Conservation (phyloP, 2,888 invertebrate genomes). For the Apotomis betuletana region DNA sequence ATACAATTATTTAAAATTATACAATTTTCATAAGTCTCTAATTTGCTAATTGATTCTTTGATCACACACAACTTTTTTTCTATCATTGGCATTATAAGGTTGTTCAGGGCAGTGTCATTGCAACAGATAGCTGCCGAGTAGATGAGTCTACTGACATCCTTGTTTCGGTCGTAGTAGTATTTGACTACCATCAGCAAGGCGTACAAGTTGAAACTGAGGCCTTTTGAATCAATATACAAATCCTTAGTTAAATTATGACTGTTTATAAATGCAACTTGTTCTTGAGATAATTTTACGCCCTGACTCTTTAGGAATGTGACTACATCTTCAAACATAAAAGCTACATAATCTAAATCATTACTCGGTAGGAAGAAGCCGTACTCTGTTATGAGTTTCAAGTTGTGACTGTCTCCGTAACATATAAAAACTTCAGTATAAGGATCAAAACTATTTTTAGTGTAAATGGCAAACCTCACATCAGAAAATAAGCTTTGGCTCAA, state of each 20-base stretch:
- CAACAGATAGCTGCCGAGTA: conserved; percentile 77
- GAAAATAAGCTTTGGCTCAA: conserved; percentile 66
- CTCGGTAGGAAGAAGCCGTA: conserved; percentile 92
- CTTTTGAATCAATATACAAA: conserved; percentile 85
- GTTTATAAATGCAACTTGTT: conserved; percentile 85
- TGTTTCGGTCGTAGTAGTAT: conserved; percentile 69
- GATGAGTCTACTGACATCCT: conserved; percentile 72
- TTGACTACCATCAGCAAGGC: conserved; percentile 76
- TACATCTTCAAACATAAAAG: conserved; percentile 83
- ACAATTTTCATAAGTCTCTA: conserved; percentile 60
- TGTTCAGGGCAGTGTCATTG: conserved; percentile 66
- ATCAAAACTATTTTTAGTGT: conserved; percentile 80
- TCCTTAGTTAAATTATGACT: conserved; percentile 84
- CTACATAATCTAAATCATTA: conserved; percentile 87
- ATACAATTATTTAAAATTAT: conserved; percentile 73
- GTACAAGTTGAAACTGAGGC: conserved; percentile 87
- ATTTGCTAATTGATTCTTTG: conserved; percentile 61
- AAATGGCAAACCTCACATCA: conserved; percentile 75
- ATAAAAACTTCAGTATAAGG: conserved; percentile 92
- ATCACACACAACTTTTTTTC: conserved; percentile 60
- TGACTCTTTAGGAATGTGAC: conserved; percentile 66
- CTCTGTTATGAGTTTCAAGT: conserved; percentile 90
- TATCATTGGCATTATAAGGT: conserved; percentile 70
- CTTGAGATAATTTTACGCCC: conserved; percentile 74
- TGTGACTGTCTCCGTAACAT: conserved; percentile 93